Conservation (phyloP, 1,140 invertebrate genomes). For the Dendroctonus valens region DNA sequence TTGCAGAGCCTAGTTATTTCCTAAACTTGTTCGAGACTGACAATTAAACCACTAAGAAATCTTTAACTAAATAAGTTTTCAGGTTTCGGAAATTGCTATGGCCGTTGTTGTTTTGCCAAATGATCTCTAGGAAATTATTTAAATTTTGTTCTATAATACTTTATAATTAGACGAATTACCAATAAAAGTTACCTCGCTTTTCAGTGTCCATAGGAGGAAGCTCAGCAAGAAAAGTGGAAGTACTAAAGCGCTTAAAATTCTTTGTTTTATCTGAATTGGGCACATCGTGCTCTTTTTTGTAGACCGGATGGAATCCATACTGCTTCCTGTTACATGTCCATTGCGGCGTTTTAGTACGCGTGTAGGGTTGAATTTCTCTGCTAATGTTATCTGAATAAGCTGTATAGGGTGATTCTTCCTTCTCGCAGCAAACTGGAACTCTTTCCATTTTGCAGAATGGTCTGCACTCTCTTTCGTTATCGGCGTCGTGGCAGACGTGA, state of each 20-base stretch:
- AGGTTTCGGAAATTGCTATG: no score
- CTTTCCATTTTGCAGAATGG: background rate
- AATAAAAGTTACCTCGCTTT: no score
- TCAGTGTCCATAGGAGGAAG: background rate
- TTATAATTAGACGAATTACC: no score
- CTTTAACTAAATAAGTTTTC: no score
- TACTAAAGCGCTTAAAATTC: conserved; percentile 25
- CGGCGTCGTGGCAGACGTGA: background rate
- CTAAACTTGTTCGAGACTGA: no score
- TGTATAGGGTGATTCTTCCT: conserved; percentile 29
- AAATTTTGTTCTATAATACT: no score
- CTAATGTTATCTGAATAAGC: conserved; percentile 22
- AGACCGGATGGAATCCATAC: conserved; percentile 29
- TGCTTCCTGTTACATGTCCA: conserved; percentile 26
- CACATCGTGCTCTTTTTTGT: conserved; percentile 15
- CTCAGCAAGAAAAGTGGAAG: background rate
- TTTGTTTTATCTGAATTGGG: conserved; percentile 2
- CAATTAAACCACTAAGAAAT: no score
- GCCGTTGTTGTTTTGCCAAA: no score
- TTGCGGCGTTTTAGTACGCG: conserved; percentile 16
- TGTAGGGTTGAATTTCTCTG: conserved; percentile 19
- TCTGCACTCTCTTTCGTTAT: background rate
- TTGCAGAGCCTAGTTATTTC: no score
- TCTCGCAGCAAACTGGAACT: conserved; percentile 30
- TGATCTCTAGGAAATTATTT: no score